These are phyloP conservation scores for Lacanobia oleracea DNA, from an alignment of 2,888 invertebrate species.

Conservation along the genomic window DNA sequence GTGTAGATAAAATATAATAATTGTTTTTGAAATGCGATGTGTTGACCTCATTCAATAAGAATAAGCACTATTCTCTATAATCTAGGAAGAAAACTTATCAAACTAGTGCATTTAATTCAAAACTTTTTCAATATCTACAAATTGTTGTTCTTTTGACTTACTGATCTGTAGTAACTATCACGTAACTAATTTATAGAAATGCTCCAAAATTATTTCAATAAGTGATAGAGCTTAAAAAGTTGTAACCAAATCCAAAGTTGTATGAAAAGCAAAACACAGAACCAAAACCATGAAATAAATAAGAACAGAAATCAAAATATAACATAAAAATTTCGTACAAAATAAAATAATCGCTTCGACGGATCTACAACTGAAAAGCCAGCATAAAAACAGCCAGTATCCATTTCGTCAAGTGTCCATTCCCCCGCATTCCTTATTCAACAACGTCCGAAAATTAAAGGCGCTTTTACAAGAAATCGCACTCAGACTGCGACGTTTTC, in stretches of 20 bases:
- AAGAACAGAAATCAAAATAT: constrained; percentile 5
- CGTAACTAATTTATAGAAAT: too few relatives aligned
- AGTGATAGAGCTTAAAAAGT: not conserved
- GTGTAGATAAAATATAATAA: too few relatives aligned
- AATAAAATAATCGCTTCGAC: constrained; percentile 43
- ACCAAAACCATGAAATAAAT: not conserved
- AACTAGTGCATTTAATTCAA: too few relatives aligned
- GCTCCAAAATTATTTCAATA: too few relatives aligned
- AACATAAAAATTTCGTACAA: constrained; percentile 11
- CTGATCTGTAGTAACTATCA: not conserved
- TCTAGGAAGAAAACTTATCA: too few relatives aligned
- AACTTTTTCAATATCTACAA: not conserved
- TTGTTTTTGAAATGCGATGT: too few relatives aligned
- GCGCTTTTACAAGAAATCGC: constrained; percentile 88
- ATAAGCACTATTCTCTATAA: too few relatives aligned
- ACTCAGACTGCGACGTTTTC: constrained; percentile 80
- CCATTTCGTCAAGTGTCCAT: constrained; percentile 72
- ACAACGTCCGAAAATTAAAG: constrained; percentile 85
- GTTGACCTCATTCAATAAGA: too few relatives aligned
- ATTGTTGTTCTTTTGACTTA: not conserved
- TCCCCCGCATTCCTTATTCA: constrained; percentile 87
- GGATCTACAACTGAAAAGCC: constrained; percentile 65
- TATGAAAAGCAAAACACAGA: not conserved
- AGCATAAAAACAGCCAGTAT: constrained; percentile 57
- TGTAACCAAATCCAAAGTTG: not conserved